These are phyloP conservation scores for Drosophila ambigua DNA, from an alignment of 1,140 invertebrate species.

Conservation along the genomic window DNA sequence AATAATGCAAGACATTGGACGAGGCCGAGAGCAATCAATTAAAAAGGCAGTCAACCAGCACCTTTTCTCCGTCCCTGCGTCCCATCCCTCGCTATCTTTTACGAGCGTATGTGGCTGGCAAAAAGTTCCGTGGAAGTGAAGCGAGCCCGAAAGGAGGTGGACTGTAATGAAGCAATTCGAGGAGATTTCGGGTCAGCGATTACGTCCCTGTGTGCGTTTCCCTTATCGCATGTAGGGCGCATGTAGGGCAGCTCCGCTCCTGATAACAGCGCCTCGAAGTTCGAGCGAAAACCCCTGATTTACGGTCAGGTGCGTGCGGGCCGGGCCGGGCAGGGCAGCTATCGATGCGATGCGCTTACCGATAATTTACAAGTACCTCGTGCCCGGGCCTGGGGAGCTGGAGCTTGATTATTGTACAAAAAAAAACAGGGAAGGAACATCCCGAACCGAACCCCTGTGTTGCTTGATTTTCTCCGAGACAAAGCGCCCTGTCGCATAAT, in stretches of 20 bases:
- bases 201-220: constrained; percentile 29
- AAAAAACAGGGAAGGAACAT: too few relatives aligned
- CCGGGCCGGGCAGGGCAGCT: constrained; percentile 27
- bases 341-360: constrained; percentile 31
- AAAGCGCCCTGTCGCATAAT: constrained; percentile 43
- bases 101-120: constrained; percentile 15
- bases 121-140: constrained; percentile 65
- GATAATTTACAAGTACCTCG: constrained; percentile 11
- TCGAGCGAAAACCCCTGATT: constrained; percentile 58
- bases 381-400: too few relatives aligned
- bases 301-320: constrained; percentile 65
- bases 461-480: constrained; percentile 44
- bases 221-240: constrained; percentile 23
- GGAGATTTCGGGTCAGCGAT: constrained; percentile 69
- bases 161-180: constrained; percentile 78
- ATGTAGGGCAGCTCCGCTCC: constrained; percentile 45
- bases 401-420: too few relatives aligned
- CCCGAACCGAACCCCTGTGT: background rate
- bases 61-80: constrained; percentile 22
- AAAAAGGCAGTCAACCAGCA: constrained; percentile 74
- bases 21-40: constrained; percentile 73
- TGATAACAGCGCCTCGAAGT: constrained; percentile 48
- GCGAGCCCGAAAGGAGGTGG: constrained; percentile 1
- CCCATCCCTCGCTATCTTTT: background rate
- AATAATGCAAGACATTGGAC: constrained; percentile 72